phyloP scores from a whole-genome alignment of 2,797 vertebrate species.

The Atherinosoma microstoma region DNA sequence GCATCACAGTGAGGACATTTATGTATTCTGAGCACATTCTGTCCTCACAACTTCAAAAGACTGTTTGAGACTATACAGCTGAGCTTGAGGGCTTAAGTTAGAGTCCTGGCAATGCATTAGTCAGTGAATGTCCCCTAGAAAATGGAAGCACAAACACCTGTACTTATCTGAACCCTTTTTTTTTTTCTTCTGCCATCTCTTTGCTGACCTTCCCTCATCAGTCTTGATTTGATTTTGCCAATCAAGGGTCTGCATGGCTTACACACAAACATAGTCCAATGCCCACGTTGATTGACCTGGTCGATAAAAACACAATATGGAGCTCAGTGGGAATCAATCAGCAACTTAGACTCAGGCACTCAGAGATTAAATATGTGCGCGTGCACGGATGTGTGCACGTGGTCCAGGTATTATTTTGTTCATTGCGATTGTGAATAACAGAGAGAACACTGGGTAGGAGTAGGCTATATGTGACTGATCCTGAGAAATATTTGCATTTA shows the following conservation, averaged over 20 bases:
- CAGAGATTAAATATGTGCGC: constrained; percentile 9
- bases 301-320: constrained; percentile 49
- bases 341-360: constrained; percentile 18
- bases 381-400: background rate
- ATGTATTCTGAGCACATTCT: background rate
- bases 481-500: background rate
- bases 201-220: constrained; percentile 40
- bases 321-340: constrained; percentile 49
- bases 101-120: background rate
- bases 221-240: constrained; percentile 38
- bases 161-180: background rate
- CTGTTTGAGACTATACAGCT: background rate
- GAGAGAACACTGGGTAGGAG: background rate
- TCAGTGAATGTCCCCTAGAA: background rate
- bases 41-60: background rate
- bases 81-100: background rate
- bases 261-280: constrained; percentile 12
- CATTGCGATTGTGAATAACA: background rate
- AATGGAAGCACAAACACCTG: background rate
- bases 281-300: constrained; percentile 31
- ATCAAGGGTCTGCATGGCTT: constrained; percentile 11
- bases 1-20: background rate
- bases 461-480: background rate
- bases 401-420: background rate
- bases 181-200: constrained; percentile 4